These are phyloP conservation scores for Leptodactylus fuscus DNA, from an alignment of 2,113 vertebrate genomes.

Conservation along the genomic window DNA sequence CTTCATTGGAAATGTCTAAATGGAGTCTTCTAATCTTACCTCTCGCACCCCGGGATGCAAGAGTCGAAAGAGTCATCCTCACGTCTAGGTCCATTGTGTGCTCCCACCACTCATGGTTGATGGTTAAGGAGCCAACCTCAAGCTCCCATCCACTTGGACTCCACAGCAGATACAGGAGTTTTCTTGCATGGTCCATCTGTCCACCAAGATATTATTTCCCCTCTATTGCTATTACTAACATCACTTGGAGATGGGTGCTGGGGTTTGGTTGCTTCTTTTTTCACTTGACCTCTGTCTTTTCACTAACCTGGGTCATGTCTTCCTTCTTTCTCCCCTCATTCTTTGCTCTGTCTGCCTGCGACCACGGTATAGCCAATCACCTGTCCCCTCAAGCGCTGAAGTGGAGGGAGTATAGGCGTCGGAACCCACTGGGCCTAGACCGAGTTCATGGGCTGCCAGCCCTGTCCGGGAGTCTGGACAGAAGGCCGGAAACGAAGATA, in stretches of 20 bases:
- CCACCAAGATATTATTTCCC: not conserved
- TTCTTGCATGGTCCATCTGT: not conserved
- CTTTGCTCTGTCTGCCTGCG: not conserved
- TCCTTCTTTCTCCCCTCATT: not conserved
- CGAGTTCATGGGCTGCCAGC: constrained; percentile 68
- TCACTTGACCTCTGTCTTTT: constrained; percentile 48
- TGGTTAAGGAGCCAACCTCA: not conserved
- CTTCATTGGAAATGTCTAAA: too few species aligned
- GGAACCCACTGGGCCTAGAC: constrained; percentile 90
- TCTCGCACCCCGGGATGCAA: too few species aligned
- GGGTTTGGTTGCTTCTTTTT: not conserved
- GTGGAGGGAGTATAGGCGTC: constrained; percentile 93
- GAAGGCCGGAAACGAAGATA: constrained; percentile 75
- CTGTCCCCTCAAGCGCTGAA: constrained; percentile 95
- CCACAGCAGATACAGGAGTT: not conserved
- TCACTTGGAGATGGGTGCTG: not conserved
- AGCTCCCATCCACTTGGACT: not conserved
- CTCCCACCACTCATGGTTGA: not conserved
- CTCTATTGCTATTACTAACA: constrained; percentile 15
- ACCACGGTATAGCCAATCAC: constrained; percentile 82
- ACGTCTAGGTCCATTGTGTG: too few species aligned
- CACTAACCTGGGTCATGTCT: constrained; percentile 30
- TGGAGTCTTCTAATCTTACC: not conserved
- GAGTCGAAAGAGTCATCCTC: too few species aligned
- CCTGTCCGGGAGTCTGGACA: constrained; percentile 73